Evolutionary conservation across 2,797 vertebrate species (phyloP).

Genomic region (Cuniculus paca): DNA sequence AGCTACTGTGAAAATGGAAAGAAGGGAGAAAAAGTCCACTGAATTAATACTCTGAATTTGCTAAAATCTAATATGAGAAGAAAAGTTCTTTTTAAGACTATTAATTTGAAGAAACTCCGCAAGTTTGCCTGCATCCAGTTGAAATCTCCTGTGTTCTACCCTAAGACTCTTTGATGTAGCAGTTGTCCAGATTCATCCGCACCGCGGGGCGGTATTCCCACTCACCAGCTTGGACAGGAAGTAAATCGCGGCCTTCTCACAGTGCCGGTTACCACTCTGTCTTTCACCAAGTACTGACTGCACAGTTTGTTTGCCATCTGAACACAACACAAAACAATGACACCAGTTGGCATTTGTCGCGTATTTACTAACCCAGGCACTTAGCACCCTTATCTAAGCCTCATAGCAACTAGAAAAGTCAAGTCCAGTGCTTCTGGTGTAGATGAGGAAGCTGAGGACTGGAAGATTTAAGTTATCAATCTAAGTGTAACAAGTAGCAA

Average conservation of each 20-base stretch:
- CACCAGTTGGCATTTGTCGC: not conserved
- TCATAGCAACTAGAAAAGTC: not conserved
- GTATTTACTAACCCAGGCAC: not conserved
- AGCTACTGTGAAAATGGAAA: not conserved
- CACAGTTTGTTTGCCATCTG: not conserved
- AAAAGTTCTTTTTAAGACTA: not conserved
- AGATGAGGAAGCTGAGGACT: slow-evolving; percentile 4
- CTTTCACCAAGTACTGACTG: not conserved
- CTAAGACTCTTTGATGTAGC: not conserved
- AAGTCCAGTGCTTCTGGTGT: not conserved
- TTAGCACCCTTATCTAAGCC: not conserved
- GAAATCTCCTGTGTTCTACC: not conserved
- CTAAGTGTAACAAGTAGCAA: not conserved
- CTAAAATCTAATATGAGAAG: not conserved
- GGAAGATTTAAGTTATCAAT: not conserved
- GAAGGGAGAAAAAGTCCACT: not conserved
- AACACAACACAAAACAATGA: not conserved
- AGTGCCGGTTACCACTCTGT: not conserved
- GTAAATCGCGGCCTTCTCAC: not conserved
- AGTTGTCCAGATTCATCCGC: not conserved
- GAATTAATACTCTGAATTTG: not conserved
- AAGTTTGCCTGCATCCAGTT: not conserved
- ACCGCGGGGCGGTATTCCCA: not conserved
- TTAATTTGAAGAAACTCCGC: not conserved
- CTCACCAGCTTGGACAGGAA: not conserved